These are phyloP conservation scores for Enchytraeus crypticus DNA, from an alignment of 2,888 invertebrate genomes.

Conservation along the genomic window DNA sequence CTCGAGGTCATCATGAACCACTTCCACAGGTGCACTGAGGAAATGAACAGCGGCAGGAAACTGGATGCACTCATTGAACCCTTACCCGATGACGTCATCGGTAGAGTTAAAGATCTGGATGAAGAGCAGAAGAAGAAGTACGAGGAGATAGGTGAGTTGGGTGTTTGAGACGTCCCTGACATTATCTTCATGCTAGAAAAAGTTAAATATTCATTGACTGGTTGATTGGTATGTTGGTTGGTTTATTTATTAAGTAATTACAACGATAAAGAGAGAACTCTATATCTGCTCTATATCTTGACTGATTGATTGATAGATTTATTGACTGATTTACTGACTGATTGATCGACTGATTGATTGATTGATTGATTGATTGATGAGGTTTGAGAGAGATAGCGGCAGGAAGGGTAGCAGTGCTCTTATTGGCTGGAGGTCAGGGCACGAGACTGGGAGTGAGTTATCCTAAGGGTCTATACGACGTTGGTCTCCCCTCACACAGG, in stretches of 20 bases:
- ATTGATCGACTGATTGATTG: neutral
- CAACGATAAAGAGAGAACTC: too few species aligned
- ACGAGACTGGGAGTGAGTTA: conserved; percentile 85
- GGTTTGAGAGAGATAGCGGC: conserved; percentile 1
- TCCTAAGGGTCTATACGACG: conserved; percentile 95
- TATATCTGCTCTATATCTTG: too few species aligned
- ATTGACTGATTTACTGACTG: neutral
- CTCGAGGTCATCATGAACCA: conserved; percentile 63
- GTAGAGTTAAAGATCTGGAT: neutral
- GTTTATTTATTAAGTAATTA: too few species aligned
- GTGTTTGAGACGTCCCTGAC: neutral
- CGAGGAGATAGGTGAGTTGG: neutral
- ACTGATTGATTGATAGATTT: too few species aligned
- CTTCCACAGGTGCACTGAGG: conserved; percentile 44
- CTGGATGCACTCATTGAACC: neutral
- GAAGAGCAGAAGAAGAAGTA: neutral
- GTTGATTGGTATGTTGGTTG: neutral
- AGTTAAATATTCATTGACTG: neutral
- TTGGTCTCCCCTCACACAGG: conserved; percentile 79
- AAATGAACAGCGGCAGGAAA: neutral
- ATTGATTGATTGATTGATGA: neutral
- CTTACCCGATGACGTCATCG: neutral
- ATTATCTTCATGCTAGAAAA: neutral
- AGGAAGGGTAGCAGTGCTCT: conserved; percentile 1
- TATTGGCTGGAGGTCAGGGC: conserved; percentile 93